phyloP scores from a whole-genome alignment of 2,797 vertebrate species.

The Peromyscus attwateri region DNA sequence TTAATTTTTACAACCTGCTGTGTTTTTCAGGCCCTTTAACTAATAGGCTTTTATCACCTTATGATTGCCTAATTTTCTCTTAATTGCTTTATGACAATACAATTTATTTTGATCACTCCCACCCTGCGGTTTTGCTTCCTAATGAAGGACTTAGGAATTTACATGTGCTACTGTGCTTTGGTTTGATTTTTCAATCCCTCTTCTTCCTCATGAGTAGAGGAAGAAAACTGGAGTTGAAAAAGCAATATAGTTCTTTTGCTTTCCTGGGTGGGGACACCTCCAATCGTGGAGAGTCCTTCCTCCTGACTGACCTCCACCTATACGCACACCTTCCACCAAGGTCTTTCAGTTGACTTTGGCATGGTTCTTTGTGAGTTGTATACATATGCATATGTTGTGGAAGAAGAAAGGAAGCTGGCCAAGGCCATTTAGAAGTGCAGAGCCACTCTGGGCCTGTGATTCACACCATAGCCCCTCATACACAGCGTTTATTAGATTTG shows the following conservation, averaged over 20 bases:
- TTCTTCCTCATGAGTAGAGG: not conserved
- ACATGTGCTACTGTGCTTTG: not conserved
- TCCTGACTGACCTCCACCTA: fast-evolving
- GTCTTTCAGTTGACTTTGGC: not conserved
- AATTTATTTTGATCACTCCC: constrained; percentile 83
- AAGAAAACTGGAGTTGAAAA: not conserved
- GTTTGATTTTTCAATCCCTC: constrained; percentile 38
- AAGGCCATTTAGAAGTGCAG: not conserved
- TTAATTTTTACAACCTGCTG: constrained; percentile 84
- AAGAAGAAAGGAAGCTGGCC: not conserved
- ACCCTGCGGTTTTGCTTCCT: constrained; percentile 74
- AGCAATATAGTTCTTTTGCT: not conserved
- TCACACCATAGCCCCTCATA: not conserved
- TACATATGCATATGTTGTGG: fast-evolving
- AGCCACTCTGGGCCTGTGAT: not conserved
- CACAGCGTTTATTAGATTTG: not conserved
- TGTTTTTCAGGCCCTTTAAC: constrained; percentile 83
- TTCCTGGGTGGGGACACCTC: not conserved
- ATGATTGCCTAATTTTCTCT: constrained; percentile 85
- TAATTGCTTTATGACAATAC: constrained; percentile 86
- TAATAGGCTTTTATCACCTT: constrained; percentile 86
- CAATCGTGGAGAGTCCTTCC: not conserved
- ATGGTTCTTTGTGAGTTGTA: not conserved
- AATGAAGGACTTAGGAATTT: constrained; percentile 73
- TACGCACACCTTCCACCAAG: not conserved